Base-by-base conservation (phyloP, 2,888 invertebrate genomes). In the Megamerina dolium region DNA sequence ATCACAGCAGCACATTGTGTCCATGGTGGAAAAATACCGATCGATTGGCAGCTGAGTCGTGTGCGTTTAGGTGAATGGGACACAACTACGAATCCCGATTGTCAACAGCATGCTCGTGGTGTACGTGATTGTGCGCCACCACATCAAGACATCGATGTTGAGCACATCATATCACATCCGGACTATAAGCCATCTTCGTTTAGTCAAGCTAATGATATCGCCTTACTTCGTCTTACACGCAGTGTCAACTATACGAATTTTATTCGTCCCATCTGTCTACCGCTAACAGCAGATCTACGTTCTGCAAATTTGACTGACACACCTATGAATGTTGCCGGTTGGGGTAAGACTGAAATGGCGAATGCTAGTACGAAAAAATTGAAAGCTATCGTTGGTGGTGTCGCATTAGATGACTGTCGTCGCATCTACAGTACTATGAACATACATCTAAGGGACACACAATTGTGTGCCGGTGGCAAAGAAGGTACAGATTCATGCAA, bases 1-100 rank as follows among this genome's bases (percentile, higher is more conserved):
- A 54, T 85, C 38, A 85, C 85, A 1, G 85, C 85, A 0, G 82
- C 80, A 1, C 85, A 85, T 57, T 85, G 85, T 56, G 68, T 84
- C 21, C 78, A 76, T 57, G 80, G 80, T 12, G 78, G 75, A 56
- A 79, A 80, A 47, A 73, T 74, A 16, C 82, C 81, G 1, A 52
- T 55, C 9, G 70, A 64, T 10, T 82, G 81, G 80, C 74, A 60
- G 53, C 55, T 83, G 3, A 38, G 26, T 32, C 34, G 45, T 21
- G 56, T 57, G n/a, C 53, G 57, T 18, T 37, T 59, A 10, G 59
- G 59, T 29, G 59, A 59, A 50, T 56, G 54, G 73, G 76, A 84
- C 60, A 78, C 77, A 0, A 68, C 75, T 0, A 77, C 73, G 3
- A 58, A 66, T 0, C 45, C 41, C 3, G 84, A 84, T 58, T 84